These are phyloP conservation scores for Dichetophora obliterata DNA, from an alignment of 2,888 invertebrate species.

Conservation along the genomic window DNA sequence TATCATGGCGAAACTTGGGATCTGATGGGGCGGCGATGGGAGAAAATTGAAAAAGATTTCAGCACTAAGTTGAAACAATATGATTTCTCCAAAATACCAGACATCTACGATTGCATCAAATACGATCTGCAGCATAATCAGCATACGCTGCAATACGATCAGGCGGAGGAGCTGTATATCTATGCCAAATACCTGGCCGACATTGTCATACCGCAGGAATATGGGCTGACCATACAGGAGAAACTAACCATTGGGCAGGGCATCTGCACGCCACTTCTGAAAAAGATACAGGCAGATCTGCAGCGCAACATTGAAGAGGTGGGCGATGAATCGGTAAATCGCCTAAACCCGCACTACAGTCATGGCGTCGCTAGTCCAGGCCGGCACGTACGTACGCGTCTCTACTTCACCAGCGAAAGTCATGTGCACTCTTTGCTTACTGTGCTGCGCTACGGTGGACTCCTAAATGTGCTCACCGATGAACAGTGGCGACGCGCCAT, in stretches of 20 bases:
- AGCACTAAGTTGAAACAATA: constrained; percentile 91
- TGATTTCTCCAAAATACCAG: constrained; percentile 99
- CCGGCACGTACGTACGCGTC: constrained; percentile 95
- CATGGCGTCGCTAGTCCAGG: constrained; percentile 98
- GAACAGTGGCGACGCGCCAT: constrained; percentile 99
- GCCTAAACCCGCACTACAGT: constrained; percentile 96
- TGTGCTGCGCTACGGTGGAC: constrained; percentile 91
- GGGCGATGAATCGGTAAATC: constrained; percentile 95
- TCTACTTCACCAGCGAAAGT: constrained; percentile 99
- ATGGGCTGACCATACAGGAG: constrained; percentile 94
- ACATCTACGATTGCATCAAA: constrained; percentile 99
- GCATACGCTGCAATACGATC: constrained; percentile 91
- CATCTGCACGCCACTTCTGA: constrained; percentile 95
- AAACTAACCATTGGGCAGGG: constrained; percentile 97
- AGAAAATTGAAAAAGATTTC: constrained; percentile 98
- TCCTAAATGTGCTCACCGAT: constrained; percentile 88
- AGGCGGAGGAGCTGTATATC: constrained; percentile 90
- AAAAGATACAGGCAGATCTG: constrained; percentile 94
- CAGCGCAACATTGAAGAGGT: constrained; percentile 93
- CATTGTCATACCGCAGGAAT: constrained; percentile 99
- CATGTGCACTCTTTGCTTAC: constrained; percentile 98
- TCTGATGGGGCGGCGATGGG: constrained; percentile 96
- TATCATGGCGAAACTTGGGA: constrained; percentile 99
- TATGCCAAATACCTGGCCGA: constrained; percentile 98
- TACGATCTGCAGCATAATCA: constrained; percentile 99